A percentile compares a stretch with the other conserved stretches of the same genome.
Evolutionary conservation across 2,113 vertebrate genomes (phyloP).

Genomic region (Diadophis punctatus): DNA sequence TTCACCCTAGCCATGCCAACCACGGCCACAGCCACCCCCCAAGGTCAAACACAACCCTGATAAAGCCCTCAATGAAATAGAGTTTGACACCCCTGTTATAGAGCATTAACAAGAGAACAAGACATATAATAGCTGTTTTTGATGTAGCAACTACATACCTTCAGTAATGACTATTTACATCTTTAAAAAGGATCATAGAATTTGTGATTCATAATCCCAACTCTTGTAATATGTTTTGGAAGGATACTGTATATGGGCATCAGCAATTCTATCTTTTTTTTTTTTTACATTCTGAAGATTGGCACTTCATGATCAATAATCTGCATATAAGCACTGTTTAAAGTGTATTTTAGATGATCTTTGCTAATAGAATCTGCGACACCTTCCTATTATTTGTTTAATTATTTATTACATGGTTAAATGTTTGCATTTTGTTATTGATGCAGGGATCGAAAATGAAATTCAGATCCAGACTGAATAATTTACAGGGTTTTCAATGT

Average conservation of each 20-base stretch:
- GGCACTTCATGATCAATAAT: not conserved
- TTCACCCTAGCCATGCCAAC: too few relatives aligned
- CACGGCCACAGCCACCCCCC: too few relatives aligned
- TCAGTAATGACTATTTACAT: not conserved
- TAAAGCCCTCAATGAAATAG: too few relatives aligned
- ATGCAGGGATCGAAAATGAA: conserved; percentile 34
- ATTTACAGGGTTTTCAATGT: conserved; percentile 31
- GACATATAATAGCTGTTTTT: not conserved
- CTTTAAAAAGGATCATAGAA: not conserved
- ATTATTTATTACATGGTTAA: conserved; percentile 53
- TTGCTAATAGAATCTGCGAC: conserved; percentile 14
- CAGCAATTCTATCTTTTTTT: not conserved
- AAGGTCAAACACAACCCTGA: too few relatives aligned
- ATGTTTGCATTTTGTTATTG: conserved; percentile 43
- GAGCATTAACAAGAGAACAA: not conserved
- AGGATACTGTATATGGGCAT: not conserved
- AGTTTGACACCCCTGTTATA: not conserved
- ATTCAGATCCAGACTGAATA: conserved; percentile 45
- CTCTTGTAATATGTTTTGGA: not conserved
- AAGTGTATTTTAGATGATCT: not conserved
- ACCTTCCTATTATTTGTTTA: conserved; percentile 28
- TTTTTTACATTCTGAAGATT: not conserved
- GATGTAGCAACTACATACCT: not conserved
- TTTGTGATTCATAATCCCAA: not conserved
- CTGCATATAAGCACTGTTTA: not conserved